phyloP scores from a whole-genome alignment of 2,113 vertebrate genomes.

The human (Homo sapiens) region DNA sequence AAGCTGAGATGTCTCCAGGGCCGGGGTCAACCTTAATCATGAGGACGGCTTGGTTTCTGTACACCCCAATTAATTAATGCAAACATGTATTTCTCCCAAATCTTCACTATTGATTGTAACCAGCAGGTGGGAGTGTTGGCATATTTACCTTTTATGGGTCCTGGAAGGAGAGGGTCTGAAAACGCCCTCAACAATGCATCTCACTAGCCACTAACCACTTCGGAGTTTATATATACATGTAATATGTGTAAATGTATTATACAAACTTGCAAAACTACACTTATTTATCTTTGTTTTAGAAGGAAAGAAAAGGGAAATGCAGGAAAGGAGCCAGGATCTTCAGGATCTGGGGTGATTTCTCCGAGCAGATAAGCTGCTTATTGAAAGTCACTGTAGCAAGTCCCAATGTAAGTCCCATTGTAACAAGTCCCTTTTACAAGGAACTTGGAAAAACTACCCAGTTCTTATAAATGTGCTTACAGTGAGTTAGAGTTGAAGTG shows the following conservation, averaged over 20 bases:
- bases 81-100: not conserved
- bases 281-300: not conserved
- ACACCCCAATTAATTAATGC: not conserved
- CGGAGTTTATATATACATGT: not conserved
- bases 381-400: not conserved
- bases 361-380: not conserved
- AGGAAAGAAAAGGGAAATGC: not conserved
- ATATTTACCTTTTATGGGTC: constrained; percentile 5
- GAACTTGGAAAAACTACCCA: not conserved
- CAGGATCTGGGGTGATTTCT: not conserved
- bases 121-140: constrained; percentile 67
- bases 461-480: not conserved
- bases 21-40: not conserved
- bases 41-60: not conserved
- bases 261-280: not conserved
- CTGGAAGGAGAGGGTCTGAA: not conserved
- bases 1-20: not conserved
- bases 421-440: not conserved
- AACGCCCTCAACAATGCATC: not conserved
- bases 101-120: not conserved
- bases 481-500: not conserved
- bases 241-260: not conserved
- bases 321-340: not conserved
- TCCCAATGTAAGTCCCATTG: too few species aligned
- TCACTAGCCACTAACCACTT: not conserved